Conservation (phyloP, 2,113 vertebrate genomes). For the Sporophila hypoxantha region DNA sequence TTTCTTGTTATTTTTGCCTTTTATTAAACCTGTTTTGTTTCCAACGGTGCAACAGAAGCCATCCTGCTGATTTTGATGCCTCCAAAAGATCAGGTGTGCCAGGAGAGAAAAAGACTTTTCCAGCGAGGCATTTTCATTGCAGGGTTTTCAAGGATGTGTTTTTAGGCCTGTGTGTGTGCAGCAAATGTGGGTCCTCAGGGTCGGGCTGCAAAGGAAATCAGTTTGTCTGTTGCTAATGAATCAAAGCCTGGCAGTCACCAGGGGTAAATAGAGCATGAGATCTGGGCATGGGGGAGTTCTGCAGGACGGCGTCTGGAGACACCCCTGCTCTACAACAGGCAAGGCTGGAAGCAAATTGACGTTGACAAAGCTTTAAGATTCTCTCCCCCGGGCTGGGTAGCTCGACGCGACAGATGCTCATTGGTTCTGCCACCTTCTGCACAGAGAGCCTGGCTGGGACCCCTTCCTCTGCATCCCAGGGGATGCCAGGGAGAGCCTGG, state of each 20-base stretch:
- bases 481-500: no score
- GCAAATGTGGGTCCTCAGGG: background rate
- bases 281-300: background rate
- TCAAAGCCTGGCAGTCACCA: background rate
- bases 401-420: background rate
- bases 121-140: background rate
- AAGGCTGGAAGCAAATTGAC: background rate
- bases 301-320: background rate
- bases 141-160: background rate
- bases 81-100: background rate
- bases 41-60: no score
- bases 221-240: background rate
- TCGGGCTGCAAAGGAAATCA: background rate
- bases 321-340: background rate
- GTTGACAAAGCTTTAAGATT: slow-evolving; percentile 8
- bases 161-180: fast-evolving
- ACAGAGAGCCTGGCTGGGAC: no score
- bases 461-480: background rate
- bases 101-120: background rate
- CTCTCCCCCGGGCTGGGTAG: background rate
- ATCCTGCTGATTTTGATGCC: no score
- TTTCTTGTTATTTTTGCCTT: no score
- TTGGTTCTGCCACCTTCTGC: background rate
- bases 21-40: no score
- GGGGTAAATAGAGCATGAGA: slow-evolving; percentile 52